Evolutionary conservation across 1,140 invertebrate genomes (phyloP).

Genomic region (Drosophila parabipectinata): DNA sequence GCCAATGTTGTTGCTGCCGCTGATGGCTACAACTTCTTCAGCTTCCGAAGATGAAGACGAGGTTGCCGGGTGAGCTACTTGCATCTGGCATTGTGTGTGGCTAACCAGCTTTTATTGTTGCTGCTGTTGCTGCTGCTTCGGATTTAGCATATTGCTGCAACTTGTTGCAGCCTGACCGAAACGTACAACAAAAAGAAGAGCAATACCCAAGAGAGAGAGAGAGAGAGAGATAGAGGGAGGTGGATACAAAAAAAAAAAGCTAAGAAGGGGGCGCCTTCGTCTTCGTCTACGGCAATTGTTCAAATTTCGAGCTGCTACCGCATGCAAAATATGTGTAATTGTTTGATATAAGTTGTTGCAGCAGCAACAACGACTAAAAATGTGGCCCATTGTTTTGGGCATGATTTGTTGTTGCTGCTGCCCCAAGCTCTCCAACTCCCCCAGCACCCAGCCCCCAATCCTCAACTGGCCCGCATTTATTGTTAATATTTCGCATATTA

Average conservation of each 20-base stretch:
- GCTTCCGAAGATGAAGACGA: constrained; percentile 59
- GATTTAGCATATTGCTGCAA: constrained; percentile 60
- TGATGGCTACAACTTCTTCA: constrained; percentile 60
- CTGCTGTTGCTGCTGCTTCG: constrained; percentile 18
- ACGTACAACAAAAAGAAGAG: constrained; percentile 14
- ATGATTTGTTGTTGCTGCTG: constrained; percentile 79
- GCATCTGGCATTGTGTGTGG: constrained; percentile 47
- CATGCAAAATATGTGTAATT: constrained; percentile 84
- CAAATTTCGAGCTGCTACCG: constrained; percentile 60
- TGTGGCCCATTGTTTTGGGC: constrained; percentile 82
- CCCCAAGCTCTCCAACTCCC: neutral
- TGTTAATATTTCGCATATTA: constrained; percentile 81
- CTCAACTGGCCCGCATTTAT: constrained; percentile 53
- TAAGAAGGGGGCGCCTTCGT: constrained; percentile 5
- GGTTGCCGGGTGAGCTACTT: constrained; percentile 34
- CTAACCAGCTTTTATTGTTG: constrained; percentile 46
- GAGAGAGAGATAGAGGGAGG: neutral
- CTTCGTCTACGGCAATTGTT: constrained; percentile 56
- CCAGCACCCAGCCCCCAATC: constrained; percentile 3
- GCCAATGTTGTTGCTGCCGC: constrained; percentile 18
- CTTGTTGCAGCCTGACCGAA: constrained; percentile 41
- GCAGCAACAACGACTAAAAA: constrained; percentile 63
- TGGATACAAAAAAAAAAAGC: too few species aligned
- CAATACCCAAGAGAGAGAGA: neutral
- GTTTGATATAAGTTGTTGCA: constrained; percentile 80